Evolutionary conservation across 2,888 invertebrate species (phyloP).

Genomic region (Aporophyla nigra): DNA sequence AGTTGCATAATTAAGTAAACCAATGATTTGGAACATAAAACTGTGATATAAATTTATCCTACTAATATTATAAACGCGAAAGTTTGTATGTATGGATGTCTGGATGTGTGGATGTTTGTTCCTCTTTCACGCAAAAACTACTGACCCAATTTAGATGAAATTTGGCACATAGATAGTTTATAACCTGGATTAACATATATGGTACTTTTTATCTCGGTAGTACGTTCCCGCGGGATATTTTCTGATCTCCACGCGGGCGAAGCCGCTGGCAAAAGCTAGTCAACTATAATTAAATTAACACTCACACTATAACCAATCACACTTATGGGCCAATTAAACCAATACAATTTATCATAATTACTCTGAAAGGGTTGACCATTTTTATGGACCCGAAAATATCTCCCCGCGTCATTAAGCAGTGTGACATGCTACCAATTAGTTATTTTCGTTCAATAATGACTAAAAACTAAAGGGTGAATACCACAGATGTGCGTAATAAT

Average conservation of each 20-base stretch:
- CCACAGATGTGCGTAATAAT: constrained; percentile 33
- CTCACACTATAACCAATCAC: constrained; percentile 21
- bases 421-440: constrained; percentile 56
- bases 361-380: constrained; percentile 46
- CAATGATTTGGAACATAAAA: neutral
- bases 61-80: no score
- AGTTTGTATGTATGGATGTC: no score
- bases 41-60: neutral
- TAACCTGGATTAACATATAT: no score
- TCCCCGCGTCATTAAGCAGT: constrained; percentile 53
- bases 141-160: no score
- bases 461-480: constrained; percentile 45
- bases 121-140: no score
- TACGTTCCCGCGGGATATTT: no score
- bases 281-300: constrained; percentile 7
- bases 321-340: constrained; percentile 45
- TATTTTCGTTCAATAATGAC: constrained; percentile 62
- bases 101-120: no score
- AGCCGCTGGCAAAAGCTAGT: constrained; percentile 1
- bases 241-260: no score
- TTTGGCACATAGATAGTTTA: no score
- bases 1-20: neutral
- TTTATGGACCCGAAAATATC: constrained; percentile 62
- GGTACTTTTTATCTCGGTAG: no score
- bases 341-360: constrained; percentile 59